Evolutionary conservation across 1,140 invertebrate species (phyloP), one percentile per base, ranked within the genome.

Genomic region (Wasmannia auropunctata): DNA sequence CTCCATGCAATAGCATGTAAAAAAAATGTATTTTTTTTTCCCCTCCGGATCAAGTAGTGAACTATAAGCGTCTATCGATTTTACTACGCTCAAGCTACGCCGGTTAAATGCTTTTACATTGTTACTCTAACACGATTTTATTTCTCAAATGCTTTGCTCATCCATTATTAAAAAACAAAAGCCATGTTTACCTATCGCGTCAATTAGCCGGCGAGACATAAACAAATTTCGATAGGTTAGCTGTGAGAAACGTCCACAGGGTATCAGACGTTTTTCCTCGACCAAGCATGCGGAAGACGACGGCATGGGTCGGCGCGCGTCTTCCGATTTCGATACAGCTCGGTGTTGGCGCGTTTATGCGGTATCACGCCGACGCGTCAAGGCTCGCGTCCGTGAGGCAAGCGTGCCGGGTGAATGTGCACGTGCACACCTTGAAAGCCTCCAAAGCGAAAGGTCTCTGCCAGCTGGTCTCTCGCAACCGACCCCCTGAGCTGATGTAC

Each of bases 361-460:
- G 88, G 63, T 88, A 90, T 90, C 89, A 90, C 88, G 89, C 43
- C 86, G 88, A 87, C 88, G 88, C 86, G 89, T 90, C 88, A 90
- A 86, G 86, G 43, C 46, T 63, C 72, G 70, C 69, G 79, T 83
- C 72, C 84, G 88, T 72, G 85, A 77, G 88, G 79, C 65, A 51
- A 81, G 79, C 79, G 67, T 81, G 79, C 77, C 49, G 46, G 72
- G 37, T 56, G 86, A 90, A 58, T 77, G 86, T 88, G 89, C 89
- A 86, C 81, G 83, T 88, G 86, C 89, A 86, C 88, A 88, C 89
- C 72, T 88, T 76, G 86, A 90, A 80, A 88, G 89, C 86, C 65
- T 58, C 86, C 80, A 86, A 85, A 90, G 89, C 83, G 86, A 88
- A 90, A 91, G 89, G 89, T 91, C 84, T 80, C 28, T 86, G 74